Evolutionary conservation across 2,113 vertebrate genomes (phyloP).

Genomic region (Peromyscus californicus): DNA sequence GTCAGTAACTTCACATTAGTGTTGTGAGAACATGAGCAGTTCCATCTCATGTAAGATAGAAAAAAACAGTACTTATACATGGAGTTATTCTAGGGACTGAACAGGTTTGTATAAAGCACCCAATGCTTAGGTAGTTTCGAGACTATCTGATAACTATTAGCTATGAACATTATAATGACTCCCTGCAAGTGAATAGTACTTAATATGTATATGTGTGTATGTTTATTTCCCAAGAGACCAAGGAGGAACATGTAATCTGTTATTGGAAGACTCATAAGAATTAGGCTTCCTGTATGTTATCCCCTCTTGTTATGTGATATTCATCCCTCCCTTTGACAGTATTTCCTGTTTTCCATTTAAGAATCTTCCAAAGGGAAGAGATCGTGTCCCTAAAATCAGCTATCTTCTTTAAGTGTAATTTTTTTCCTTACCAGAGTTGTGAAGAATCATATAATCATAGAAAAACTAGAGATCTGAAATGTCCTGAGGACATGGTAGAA

Average conservation of each 20-base stretch:
- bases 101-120: not conserved
- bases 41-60: not conserved
- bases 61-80: not conserved
- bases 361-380: not conserved
- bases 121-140: not conserved
- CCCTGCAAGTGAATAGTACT: not conserved
- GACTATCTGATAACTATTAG: not conserved
- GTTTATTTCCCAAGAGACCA: not conserved
- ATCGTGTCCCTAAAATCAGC: not conserved
- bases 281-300: not conserved
- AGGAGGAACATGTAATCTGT: not conserved
- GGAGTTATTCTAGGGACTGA: not conserved
- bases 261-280: not conserved
- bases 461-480: not conserved
- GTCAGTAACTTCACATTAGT: not conserved
- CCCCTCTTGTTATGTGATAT: not conserved
- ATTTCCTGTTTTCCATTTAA: not conserved
- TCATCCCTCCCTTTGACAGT: not conserved
- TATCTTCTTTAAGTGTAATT: not conserved
- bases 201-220: not conserved
- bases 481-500: too few relatives aligned
- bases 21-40: not conserved
- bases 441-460: not conserved
- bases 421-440: not conserved
- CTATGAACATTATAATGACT: not conserved